Base-by-base conservation (phyloP, 2,888 invertebrate species). In the Phragmatobia fuliginosa region DNA sequence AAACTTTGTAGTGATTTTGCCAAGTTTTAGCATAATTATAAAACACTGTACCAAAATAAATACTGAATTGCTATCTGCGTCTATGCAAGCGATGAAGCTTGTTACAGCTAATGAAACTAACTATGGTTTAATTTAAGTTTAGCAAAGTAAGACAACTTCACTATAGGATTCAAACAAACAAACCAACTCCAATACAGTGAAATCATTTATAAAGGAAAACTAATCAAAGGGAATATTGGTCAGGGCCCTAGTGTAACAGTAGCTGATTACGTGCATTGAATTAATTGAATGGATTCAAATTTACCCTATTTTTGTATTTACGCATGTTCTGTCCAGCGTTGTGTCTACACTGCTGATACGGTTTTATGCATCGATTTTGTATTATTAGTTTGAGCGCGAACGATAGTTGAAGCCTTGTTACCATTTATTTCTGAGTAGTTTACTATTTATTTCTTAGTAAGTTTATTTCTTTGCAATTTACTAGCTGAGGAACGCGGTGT, bases 271-370 rank as follows among this genome's bases (percentile, higher is more conserved):
- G 56, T 56, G 56, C 28, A 56, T 28, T 56, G 14, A 28, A 56
- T 56, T 28, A 38, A 45, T 52, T 32, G 18, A 36, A 66, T 41
- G 3, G 14, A 59, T 11, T 32, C 58, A 32, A 58, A 52, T 52
- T 52, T 25, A 52, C 45, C 21, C 45, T n/a, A 49, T 49, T 49
- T 49, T 49, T 49, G 45, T 49, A 49, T 49, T 49, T 45, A 45
- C 45, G 45, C 18, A 49, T n/a, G 45, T 49, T 49, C 45, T n/a
- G n/a, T 21, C 45, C 45, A n/a, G n/a, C 45, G n/a, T n/a, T n/a
- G n/a, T 7, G 45, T n/a, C 21, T 7, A 7, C 18, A 45, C 21
- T 21, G 21, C 45, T 45, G 45, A 45, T 21, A 21, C 21, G 45
- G 45, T 45, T 18, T 45, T 45, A 41, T 45, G 7, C 18, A 45